Base-by-base conservation (phyloP, 2,888 invertebrate species). In the Amblyteles armatorius region DNA sequence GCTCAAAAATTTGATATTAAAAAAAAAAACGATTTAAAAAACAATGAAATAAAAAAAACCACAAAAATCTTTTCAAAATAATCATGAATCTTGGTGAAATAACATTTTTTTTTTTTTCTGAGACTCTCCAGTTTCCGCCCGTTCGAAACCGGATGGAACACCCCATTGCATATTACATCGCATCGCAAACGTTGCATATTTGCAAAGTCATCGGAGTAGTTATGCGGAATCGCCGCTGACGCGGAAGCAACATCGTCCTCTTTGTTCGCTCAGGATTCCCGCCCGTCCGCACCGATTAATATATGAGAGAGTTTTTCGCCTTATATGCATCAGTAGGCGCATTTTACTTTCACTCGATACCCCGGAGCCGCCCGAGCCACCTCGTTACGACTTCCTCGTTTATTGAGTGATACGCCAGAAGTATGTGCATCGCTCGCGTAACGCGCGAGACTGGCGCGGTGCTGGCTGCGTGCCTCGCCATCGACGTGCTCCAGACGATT, bases 301-400 rank as follows among this genome's bases (percentile, higher is more conserved):
- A 82, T 82, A 76, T 67, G 67, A 76, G 84, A 78, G 82, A 82
- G 67, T 85, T 74, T 57, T 22, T 26, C 22, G 82, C 74, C 74
- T 82, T 79, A 57, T 71, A 82, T 76, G 82, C 69, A 74, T n/a
- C 79, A 50, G 71, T 67, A 74, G 82, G 69, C 82, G 74, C 79
- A 85, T 84, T 85, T 82, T 67, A 85, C 84, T 85, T 85, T 85
- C 84, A 71, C 84, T 55, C 83, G 77, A 44, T 36, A 29, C 36
- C 16, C 67, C 13, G 4, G 16, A 11, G 67, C 50, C 19, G 40
- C 40, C 73, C 22, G 55, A 76, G 73, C 77, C 84, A 69, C 50
- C 81, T 81, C 68, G 81, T 84, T 81, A 78, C 71, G 19, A 80
- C 63, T 80, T 57, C 52, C 52, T 78, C 63, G 71, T 63, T 60